phyloP scores from a whole-genome alignment of 2,888 invertebrate genomes.

The Nezara viridula region DNA sequence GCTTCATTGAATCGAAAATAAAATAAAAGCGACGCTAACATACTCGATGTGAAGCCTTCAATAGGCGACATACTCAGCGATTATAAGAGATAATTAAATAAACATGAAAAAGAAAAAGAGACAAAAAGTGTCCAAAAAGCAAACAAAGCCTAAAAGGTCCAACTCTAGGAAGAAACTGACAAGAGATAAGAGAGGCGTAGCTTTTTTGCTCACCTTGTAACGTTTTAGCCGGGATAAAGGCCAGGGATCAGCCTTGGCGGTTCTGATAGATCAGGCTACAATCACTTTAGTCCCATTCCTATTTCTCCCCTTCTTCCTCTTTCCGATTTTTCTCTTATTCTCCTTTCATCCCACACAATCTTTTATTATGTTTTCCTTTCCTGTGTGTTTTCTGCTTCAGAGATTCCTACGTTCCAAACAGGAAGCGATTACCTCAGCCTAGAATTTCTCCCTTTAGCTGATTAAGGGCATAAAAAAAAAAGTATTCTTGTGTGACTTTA shows the following conservation, averaged over 20 bases:
- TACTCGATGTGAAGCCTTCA: neutral
- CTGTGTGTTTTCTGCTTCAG: neutral
- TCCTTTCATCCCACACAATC: conserved; percentile 1
- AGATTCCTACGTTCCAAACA: neutral
- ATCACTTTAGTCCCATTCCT: conserved; percentile 37
- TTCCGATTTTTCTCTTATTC: conserved; percentile 48
- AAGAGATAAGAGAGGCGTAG: conserved; percentile 24
- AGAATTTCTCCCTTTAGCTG: no score
- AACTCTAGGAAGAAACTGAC: conserved; percentile 13
- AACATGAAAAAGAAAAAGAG: neutral
- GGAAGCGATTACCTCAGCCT: neutral
- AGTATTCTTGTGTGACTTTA: no score
- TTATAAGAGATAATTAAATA: conserved; percentile 2
- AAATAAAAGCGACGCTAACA: neutral
- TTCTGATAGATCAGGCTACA: conserved; percentile 43
- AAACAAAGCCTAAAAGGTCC: neutral
- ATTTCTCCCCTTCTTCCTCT: conserved; percentile 38
- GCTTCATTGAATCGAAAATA: neutral
- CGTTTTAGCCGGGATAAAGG: conserved; percentile 48
- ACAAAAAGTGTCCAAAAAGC: neutral
- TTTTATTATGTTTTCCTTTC: conserved; percentile 37
- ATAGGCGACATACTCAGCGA: neutral
- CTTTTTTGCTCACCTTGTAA: conserved; percentile 48
- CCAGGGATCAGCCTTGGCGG: conserved; percentile 40
- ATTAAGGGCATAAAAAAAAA: no score